These are phyloP conservation scores for Cydia splendana DNA, from an alignment of 1,140 invertebrate species.

Conservation along the genomic window DNA sequence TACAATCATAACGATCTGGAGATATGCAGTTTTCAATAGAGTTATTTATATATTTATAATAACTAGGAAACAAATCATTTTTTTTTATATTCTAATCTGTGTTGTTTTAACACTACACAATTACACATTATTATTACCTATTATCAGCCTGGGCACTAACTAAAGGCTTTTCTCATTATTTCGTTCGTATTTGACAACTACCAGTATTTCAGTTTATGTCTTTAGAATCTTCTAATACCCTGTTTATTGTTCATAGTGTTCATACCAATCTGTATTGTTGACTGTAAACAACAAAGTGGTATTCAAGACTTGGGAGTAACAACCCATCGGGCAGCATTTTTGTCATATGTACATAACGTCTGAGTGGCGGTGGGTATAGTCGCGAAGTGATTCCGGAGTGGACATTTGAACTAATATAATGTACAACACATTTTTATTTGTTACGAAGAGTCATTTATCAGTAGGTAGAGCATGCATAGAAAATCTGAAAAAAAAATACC, in stretches of 20 bases:
- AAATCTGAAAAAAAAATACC: too few species aligned
- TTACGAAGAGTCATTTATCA: background rate
- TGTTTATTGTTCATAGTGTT: background rate
- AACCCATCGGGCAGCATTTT: constrained; percentile 1
- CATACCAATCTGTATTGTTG: background rate
- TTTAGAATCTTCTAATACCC: background rate
- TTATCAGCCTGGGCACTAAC: too few species aligned
- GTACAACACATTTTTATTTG: background rate
- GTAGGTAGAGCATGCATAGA: too few species aligned
- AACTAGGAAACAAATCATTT: too few species aligned
- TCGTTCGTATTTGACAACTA: too few species aligned
- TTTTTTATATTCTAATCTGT: too few species aligned
- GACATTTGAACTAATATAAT: background rate
- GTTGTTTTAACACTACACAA: too few species aligned
- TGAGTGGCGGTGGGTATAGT: background rate
- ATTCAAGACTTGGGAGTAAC: background rate
- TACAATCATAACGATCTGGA: constrained; percentile 17
- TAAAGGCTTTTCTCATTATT: too few species aligned
- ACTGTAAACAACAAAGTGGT: background rate
- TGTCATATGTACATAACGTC: background rate
- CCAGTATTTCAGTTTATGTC: too few species aligned
- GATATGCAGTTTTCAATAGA: background rate
- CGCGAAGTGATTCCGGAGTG: background rate
- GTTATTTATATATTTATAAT: too few species aligned
- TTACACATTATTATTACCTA: too few species aligned